Evolutionary conservation across 2,797 vertebrate species (phyloP).

Genomic region (Hafferia zeledoni): DNA sequence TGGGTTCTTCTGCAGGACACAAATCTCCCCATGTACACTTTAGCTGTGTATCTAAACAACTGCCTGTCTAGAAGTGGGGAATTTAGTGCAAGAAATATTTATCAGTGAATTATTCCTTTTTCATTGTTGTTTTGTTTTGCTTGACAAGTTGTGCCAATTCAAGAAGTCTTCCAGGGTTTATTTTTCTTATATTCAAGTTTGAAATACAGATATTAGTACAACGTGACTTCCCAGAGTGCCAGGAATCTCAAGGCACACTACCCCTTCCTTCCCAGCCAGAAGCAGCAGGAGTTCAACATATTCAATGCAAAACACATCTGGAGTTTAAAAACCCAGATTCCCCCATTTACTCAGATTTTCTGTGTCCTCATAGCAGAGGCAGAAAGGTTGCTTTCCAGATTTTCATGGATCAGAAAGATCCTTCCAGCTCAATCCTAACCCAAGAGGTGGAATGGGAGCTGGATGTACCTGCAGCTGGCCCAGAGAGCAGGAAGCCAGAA

Average conservation of each 20-base stretch:
- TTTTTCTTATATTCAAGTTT: background rate
- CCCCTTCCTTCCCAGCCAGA: background rate
- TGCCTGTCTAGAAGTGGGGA: background rate
- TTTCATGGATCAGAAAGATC: background rate
- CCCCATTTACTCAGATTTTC: background rate
- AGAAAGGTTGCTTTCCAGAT: background rate
- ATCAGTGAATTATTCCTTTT: background rate
- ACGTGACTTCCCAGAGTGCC: background rate
- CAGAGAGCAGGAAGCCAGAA: background rate
- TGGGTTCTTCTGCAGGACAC: background rate
- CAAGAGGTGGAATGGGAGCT: background rate
- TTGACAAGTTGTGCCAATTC: background rate
- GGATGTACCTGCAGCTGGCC: background rate
- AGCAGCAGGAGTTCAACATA: background rate
- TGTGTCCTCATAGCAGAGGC: background rate
- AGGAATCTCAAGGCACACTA: background rate
- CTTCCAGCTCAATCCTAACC: background rate
- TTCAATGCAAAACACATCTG: background rate
- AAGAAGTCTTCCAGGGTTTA: background rate
- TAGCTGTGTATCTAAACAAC: background rate
- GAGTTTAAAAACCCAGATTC: background rate
- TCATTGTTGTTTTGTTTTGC: background rate
- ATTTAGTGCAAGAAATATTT: background rate
- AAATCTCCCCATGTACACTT: background rate
- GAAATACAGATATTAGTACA: background rate